Evolutionary conservation across 2,888 invertebrate genomes (phyloP).

Genomic region (Colletes collaris): DNA sequence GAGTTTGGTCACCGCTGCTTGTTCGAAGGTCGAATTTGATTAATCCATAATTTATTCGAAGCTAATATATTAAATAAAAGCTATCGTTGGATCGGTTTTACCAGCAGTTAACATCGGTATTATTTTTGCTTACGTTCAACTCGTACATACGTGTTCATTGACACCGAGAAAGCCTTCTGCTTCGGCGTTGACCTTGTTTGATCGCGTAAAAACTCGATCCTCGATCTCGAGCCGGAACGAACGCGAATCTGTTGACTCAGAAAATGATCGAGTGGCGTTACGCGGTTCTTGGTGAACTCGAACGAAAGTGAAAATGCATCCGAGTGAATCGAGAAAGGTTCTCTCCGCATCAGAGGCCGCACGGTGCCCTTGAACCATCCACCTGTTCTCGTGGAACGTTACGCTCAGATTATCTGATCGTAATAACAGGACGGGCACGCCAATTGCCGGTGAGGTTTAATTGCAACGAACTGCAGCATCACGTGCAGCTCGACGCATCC

Average conservation of each 20-base stretch:
- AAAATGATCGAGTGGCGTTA: neutral
- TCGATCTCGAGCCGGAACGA: neutral
- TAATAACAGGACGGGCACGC: conserved; percentile 67
- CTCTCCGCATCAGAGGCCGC: conserved; percentile 44
- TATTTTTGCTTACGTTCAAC: no score
- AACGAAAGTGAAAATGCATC: conserved; percentile 50
- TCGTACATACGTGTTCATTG: no score
- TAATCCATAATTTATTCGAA: no score
- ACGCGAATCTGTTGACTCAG: neutral
- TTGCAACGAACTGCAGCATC: conserved; percentile 62
- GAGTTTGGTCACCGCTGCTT: no score
- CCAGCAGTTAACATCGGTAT: no score
- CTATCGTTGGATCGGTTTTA: no score
- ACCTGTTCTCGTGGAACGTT: conserved; percentile 65
- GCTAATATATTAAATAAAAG: no score
- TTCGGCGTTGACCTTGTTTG: no score
- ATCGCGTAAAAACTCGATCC: neutral
- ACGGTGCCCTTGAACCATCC: conserved; percentile 66
- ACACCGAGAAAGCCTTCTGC: no score
- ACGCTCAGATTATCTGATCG: conserved; percentile 68
- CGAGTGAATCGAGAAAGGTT: conserved; percentile 26
- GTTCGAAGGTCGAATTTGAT: no score
- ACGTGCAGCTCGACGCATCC: conserved; percentile 27
- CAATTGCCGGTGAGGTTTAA: conserved; percentile 65
- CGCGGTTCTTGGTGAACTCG: conserved; percentile 5